Evolutionary conservation across 2,888 invertebrate genomes (phyloP), one percentile per base, ranked within the genome.

Genomic region (Drosophila melanosoma): DNA sequence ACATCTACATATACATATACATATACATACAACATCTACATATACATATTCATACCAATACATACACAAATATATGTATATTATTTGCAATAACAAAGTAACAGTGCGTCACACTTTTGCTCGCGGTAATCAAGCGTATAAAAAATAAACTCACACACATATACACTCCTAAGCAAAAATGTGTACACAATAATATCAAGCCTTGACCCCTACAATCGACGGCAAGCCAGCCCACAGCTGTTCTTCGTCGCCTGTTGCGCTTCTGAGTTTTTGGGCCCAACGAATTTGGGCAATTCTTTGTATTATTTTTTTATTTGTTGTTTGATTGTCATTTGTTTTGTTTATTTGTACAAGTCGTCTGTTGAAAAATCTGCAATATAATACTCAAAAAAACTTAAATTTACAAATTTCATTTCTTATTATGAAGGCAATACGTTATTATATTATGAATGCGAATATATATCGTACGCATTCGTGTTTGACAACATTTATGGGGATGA

Each of bases 101-200:
- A 81, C 76, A 86, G 83, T 83, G 81, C 83, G 83, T 83, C 83
- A 83, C 86, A 86, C 78, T 86, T 83, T 79, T 86, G 69, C 76
- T 77, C 69, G 68, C 74, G 53, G 63, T 57, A 59, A 63, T 56
- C 59, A 57, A 54, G 57, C 45, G 66, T 54, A 66, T 53, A n/a
- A n/a, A n/a, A n/a, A n/a, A n/a, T n/a, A 56, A 62, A 62, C 59
- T 53, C 52, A n/a, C 49, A 45, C 23, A 45, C 11, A 36, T 1
- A 15, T n/a, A 40, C 45, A 45, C 23, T 45, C 23, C 45, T 45
- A 45, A 45, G 23, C 23, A 45, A 23, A 45, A 45, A 15, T 45
- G 4, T 45, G 45, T 45, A 45, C 15, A 45, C 45, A 23, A 45
- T 23, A 26, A 52, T 40, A 62, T 60, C 20, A 59, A 65, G 83